Base-by-base conservation (phyloP, 2,113 vertebrate genomes). In the Acrocephalus kingi region DNA sequence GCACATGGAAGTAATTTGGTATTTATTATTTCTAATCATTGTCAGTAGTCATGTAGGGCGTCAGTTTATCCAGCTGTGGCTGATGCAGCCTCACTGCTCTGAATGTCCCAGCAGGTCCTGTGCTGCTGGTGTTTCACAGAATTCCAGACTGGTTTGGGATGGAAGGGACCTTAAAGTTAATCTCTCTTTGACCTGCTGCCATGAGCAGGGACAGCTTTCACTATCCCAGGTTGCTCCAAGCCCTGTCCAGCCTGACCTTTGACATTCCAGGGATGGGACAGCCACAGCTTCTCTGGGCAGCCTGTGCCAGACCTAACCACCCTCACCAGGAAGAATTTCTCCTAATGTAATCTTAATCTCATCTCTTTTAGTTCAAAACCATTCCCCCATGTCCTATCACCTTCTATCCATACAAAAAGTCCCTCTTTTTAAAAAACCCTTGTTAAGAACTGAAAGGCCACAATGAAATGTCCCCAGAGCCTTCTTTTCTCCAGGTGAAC, bases 221-320 rank as follows among this genome's bases (percentile, higher is more conserved):
- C 37, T 20, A 0, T 0, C 1, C 59, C 68, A 37, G 52, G 6
- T 0, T 11, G 18, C 17, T 73, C 35, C 59, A 64, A 66, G 43
- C 35, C 76, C 35, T 0, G 0, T 51, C 33, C 59, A 73, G 0
- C 18, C 37, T 45, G 68, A 1, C 11, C 27, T 66, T 33, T 15
- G 2, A 6, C 27, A 23, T 10, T 73, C 17, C 37, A 73, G 43
- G 27, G 59, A 37, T 73, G 59, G 37, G 18, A 14, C 49, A 72
- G 24, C 58, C 51, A 27, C 76, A 88, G 58, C 51, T 80, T 1
- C 51, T 66, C 24, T 73, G 39, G 21, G 14, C 43, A 63, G 0
- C 16, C 51, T 81, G 28, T 59, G 37, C 61, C 46, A 75, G 61
- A 13, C 28, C 69, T 52, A 10, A 0, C 0, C 12, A 2, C 52